Evolutionary conservation across 2,113 vertebrate genomes (phyloP).

Genomic region (Corythornis vintsioides): DNA sequence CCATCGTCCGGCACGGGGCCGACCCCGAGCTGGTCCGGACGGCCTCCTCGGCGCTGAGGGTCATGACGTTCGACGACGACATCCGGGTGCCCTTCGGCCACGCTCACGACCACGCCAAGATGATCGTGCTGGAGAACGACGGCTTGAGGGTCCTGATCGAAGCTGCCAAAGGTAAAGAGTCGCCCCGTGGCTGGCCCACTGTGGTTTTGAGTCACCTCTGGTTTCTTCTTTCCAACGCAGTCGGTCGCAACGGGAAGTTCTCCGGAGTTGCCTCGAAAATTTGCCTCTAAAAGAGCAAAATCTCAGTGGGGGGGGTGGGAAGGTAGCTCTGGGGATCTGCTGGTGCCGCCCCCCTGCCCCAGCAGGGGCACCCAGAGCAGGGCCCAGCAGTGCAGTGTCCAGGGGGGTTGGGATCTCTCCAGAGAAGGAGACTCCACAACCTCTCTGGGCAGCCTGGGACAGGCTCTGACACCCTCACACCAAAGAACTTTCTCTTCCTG

Average conservation of each 20-base stretch:
- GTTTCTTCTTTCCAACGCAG: background rate
- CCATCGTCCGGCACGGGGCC: slow-evolving; percentile 69
- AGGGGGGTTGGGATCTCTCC: background rate
- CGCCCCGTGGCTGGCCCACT: rapidly evolving
- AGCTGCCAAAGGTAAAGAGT: slow-evolving; percentile 86
- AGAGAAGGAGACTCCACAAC: background rate
- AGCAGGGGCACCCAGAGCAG: background rate
- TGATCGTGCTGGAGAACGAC: slow-evolving; percentile 88
- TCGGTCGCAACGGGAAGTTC: background rate
- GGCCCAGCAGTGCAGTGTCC: background rate
- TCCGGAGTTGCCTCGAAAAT: background rate
- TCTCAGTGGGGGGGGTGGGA: background rate
- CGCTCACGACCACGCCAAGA: slow-evolving; percentile 91
- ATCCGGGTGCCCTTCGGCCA: slow-evolving; percentile 90
- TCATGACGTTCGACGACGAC: slow-evolving; percentile 95
- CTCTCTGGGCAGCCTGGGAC: background rate
- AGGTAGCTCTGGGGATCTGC: background rate
- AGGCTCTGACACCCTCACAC: background rate
- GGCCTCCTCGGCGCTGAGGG: slow-evolving; percentile 80
- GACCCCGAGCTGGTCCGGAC: slow-evolving; percentile 77
- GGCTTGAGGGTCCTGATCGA: slow-evolving; percentile 88
- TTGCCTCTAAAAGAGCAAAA: background rate
- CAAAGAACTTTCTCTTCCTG: too few relatives aligned
- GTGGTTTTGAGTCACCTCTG: rapidly evolving
- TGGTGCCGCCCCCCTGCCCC: background rate